Evolutionary conservation across 1,140 invertebrate genomes (phyloP).

Genomic region (Matsumurasca onukii): DNA sequence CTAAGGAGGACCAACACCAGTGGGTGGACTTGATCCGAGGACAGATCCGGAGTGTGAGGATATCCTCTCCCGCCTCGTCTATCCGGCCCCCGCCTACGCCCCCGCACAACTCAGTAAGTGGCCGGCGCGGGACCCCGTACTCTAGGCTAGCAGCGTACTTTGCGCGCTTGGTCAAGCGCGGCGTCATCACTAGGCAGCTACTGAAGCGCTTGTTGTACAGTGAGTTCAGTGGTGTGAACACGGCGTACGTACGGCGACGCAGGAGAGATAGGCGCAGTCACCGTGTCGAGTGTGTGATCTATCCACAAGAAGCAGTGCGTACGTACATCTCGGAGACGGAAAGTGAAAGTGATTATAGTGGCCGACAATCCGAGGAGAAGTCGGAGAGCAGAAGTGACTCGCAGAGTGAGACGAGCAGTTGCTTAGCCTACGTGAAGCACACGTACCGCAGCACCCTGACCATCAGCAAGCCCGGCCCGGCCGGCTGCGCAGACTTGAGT

Average conservation of each 20-base stretch:
- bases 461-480: conserved; percentile 10
- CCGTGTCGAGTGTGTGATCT: conserved; percentile 55
- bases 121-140: conserved; percentile 51
- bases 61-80: conserved; percentile 11
- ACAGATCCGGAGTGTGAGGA: conserved; percentile 47
- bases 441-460: conserved; percentile 29
- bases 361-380: conserved; percentile 6
- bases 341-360: conserved; percentile 42
- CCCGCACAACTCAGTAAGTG: conserved; percentile 34
- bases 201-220: conserved; percentile 71
- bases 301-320: conserved; percentile 46
- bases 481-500: conserved; percentile 9
- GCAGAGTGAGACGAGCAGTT: conserved; percentile 18
- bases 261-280: conserved; percentile 55
- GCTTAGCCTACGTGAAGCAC: conserved; percentile 24
- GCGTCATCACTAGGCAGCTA: conserved; percentile 66
- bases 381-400: background rate
- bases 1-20: conserved; percentile 76
- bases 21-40: conserved; percentile 80
- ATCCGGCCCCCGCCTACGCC: conserved; percentile 29
- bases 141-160: conserved; percentile 72
- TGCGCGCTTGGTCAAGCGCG: conserved; percentile 67
- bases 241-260: conserved; percentile 50
- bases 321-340: conserved; percentile 48
- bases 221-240: conserved; percentile 54